A percentile compares a stretch with the other conserved stretches of the same genome.
phyloP scores from a whole-genome alignment of 2,888 invertebrate species.

The Dastarcus helophoroides region DNA sequence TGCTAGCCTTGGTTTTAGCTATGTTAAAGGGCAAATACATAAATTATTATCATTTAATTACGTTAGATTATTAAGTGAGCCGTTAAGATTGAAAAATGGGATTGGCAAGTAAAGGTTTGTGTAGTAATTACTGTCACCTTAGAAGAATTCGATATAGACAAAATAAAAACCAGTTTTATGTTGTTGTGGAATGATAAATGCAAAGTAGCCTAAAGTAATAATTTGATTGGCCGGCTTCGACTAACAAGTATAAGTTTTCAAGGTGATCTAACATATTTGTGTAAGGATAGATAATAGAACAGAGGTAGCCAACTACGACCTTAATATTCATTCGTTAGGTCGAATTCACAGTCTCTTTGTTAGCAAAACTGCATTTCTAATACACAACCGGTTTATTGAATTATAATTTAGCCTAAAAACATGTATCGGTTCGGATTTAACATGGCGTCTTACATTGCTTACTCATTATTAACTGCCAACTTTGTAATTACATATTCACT shows the following conservation, averaged over 20 bases:
- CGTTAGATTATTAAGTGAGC: constrained; percentile 10
- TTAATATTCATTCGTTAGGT: constrained; percentile 33
- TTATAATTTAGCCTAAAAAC: constrained; percentile 37
- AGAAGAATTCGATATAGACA: constrained; percentile 8
- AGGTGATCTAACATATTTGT: constrained; percentile 30
- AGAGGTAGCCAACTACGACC: constrained; percentile 23
- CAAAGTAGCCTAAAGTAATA: constrained; percentile 27
- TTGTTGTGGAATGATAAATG: constrained; percentile 23
- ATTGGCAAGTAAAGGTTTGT: constrained; percentile 10
- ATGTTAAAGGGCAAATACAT: too few relatives aligned
- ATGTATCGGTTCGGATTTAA: constrained; percentile 23
- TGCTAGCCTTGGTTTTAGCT: too few relatives aligned
- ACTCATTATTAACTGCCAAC: too few relatives aligned
- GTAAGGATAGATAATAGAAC: constrained; percentile 23
- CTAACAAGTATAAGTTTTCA: constrained; percentile 23
- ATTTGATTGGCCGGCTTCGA: constrained; percentile 26
- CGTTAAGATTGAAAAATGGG: constrained; percentile 7
- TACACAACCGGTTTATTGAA: constrained; percentile 36
- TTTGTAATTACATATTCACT: too few relatives aligned
- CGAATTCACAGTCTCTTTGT: constrained; percentile 33
- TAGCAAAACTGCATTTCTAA: constrained; percentile 34
- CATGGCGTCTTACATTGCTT: constrained; percentile 20
- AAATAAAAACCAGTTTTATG: constrained; percentile 22
- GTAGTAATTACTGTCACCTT: constrained; percentile 10
- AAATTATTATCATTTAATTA: too few relatives aligned